phyloP scores from a whole-genome alignment of 2,888 invertebrate species.

The Caenorhabditis uteleia region DNA sequence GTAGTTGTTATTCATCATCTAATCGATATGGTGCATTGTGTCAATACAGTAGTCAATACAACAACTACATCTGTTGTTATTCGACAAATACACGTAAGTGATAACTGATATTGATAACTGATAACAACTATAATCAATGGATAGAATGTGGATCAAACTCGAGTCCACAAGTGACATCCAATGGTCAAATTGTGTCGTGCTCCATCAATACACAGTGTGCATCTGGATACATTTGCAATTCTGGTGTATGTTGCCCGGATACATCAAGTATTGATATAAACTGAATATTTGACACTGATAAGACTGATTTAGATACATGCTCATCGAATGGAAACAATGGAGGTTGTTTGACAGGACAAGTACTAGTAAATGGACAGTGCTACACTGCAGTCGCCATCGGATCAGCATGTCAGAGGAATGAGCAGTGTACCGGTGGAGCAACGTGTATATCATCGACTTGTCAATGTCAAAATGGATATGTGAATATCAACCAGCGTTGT shows the following conservation, averaged over 20 bases:
- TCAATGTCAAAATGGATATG: constrained; percentile 28
- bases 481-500: constrained; percentile 30
- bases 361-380: constrained; percentile 49
- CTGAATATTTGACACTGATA: too few species aligned
- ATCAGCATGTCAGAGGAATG: constrained; percentile 40
- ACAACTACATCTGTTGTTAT: constrained; percentile 34
- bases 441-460: constrained; percentile 24
- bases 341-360: constrained; percentile 34
- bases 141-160: constrained; percentile 33
- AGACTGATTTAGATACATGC: constrained; percentile 23
- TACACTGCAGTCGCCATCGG: constrained; percentile 45
- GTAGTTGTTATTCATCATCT: constrained; percentile 22
- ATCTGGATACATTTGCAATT: constrained; percentile 23
- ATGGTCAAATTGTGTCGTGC: constrained; percentile 22
- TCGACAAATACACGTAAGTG: constrained; percentile 30
- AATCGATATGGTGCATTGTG: constrained; percentile 22
- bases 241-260: constrained; percentile 27
- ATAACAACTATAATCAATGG: neutral
- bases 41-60: constrained; percentile 20
- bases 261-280: too few species aligned
- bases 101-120: neutral
- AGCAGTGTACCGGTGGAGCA: constrained; percentile 48
- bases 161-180: constrained; percentile 18
- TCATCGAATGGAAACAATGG: constrained; percentile 8
- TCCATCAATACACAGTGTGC: constrained; percentile 21